Base-by-base conservation (phyloP, 2,888 invertebrate genomes). In the Anorthoa munda region DNA sequence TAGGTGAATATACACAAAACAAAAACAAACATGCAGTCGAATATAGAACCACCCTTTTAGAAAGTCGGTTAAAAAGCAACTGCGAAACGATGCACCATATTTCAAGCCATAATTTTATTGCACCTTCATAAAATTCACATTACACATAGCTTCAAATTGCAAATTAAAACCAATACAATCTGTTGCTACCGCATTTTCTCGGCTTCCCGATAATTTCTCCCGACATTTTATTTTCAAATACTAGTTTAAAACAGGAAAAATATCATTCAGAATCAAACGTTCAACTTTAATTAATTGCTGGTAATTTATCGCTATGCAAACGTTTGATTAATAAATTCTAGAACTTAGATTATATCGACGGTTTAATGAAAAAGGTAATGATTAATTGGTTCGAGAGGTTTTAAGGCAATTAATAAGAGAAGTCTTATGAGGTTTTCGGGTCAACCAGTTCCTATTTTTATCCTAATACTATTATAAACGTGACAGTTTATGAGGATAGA, bases 291-390 rank as follows among this genome's bases (percentile, higher is more conserved):
- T 82, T 75, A 61, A 85, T 79, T 63, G 66, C 48, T 31, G 21
- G 31, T 69, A 75, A 79, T 79, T 74, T 74, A 69, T 77, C 58
- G 74, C 53, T 65, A 61, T 67, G 75, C 68, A 60, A 80, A 73
- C 66, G 21, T 66, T 74, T 18, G 26, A 65, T 63, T 51, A 23
- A 69, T 61, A 72, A 56, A 79, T 66, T 63, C 59, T 45, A 58
- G 55, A 71, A 79, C 45, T 75, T 69, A 65, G 61, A 77, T 70
- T 70, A 72, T 77, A 78, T 79, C 53, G 61, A 60, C 21, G 53
- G 45, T 73, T 84, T 78, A 81, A 84, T 85, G 81, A 81, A 83
- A 86, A 72, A 61, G 31, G 58, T 68, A 51, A 66, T 71, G 80
- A 81, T 84, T 81, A 72, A 83, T 81, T 75, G 65, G 56, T 66